phyloP scores from a whole-genome alignment of 1,140 invertebrate species.

The Sycobia sp. region DNA sequence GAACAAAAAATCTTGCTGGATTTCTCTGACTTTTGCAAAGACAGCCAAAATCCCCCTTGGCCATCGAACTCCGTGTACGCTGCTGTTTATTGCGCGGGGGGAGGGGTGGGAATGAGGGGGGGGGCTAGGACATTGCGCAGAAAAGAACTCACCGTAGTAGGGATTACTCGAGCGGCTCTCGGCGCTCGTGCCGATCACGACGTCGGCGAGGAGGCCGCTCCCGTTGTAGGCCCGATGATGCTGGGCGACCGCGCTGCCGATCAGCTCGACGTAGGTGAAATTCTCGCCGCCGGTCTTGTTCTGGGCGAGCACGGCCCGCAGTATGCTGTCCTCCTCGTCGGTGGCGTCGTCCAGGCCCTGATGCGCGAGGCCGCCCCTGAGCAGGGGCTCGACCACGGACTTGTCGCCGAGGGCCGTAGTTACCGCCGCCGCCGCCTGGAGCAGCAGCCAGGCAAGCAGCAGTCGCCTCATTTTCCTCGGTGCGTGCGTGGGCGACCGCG shows the following conservation, averaged over 20 bases:
- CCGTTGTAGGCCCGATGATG: constrained; percentile 9
- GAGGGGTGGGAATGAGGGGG: no score
- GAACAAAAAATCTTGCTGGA: no score
- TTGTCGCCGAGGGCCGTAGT: constrained; percentile 25
- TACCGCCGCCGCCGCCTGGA: neutral
- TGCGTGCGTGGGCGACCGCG: no score
- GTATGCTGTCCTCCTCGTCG: constrained; percentile 45
- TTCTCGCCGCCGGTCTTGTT: constrained; percentile 43
- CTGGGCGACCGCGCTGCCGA: constrained; percentile 29
- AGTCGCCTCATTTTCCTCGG: no score
- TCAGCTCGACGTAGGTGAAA: constrained; percentile 44
- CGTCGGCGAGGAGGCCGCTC: neutral
- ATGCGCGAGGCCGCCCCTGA: constrained; percentile 4
- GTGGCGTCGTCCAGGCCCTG: constrained; percentile 25
- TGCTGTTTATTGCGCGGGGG: no score
- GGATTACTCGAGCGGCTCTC: constrained; percentile 32
- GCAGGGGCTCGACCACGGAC: constrained; percentile 35
- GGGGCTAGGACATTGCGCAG: no score
- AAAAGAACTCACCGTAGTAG: constrained; percentile 45
- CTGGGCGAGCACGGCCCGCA: constrained; percentile 40
- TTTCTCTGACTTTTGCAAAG: no score
- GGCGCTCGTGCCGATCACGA: neutral
- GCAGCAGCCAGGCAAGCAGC: no score
- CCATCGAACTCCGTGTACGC: no score
- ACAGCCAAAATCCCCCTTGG: no score